These are phyloP conservation scores for Trichonephila clavipes DNA, from an alignment of 1,140 invertebrate genomes.

Conservation along the genomic window DNA sequence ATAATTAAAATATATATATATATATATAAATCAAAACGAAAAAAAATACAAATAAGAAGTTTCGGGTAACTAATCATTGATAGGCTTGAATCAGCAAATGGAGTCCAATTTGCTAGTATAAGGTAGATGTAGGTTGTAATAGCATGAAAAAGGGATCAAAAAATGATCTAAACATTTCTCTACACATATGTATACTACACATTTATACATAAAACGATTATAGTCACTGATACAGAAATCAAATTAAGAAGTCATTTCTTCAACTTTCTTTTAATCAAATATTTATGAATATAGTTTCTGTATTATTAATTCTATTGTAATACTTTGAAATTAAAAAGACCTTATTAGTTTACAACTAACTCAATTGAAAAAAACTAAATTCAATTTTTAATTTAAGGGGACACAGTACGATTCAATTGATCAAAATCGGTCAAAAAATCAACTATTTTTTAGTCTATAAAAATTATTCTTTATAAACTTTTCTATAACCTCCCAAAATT, in stretches of 20 bases:
- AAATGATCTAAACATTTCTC: conserved; percentile 50
- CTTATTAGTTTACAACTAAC: background rate
- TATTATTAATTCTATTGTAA: background rate
- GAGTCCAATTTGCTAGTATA: background rate
- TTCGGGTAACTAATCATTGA: background rate
- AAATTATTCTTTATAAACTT: no score
- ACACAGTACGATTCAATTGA: no score
- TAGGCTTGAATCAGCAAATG: background rate
- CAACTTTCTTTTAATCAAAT: background rate
- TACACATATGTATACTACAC: conserved; percentile 62
- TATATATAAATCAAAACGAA: conserved; percentile 1
- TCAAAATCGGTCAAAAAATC: no score
- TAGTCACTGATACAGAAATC: conserved; percentile 35
- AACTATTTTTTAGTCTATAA: no score
- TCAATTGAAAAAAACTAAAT: background rate
- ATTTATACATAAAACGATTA: conserved; percentile 56
- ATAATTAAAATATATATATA: background rate
- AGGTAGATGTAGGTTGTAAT: conserved; percentile 73
- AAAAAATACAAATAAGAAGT: background rate
- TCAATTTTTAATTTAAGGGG: no score
- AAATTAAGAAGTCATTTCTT: background rate
- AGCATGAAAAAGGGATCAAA: conserved; percentile 46
- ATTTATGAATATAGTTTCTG: no score
- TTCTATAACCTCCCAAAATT: no score
- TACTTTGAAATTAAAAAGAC: background rate